A percentile compares a stretch with the other conserved stretches of the same genome.
Conservation (phyloP, 2,113 vertebrate genomes). For the Halichoeres trimaculatus region DNA sequence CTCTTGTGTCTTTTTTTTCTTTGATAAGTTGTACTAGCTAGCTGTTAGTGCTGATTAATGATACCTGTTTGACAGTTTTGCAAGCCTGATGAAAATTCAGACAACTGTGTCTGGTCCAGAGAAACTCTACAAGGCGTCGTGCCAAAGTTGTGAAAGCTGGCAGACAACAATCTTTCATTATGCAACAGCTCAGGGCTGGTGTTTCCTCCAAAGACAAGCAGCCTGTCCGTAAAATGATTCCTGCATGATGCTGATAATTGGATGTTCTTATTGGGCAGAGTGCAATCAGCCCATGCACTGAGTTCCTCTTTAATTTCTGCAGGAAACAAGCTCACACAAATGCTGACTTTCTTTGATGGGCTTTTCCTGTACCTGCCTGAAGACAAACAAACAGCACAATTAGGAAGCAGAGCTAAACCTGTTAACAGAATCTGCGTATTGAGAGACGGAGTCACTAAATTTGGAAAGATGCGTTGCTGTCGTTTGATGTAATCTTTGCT, state of each 20-base stretch:
- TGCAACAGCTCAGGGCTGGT: slow-evolving; percentile 26
- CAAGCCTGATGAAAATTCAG: slow-evolving; percentile 21
- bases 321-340: background rate
- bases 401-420: slow-evolving; percentile 22
- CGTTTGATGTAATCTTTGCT: slow-evolving; percentile 26
- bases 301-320: background rate
- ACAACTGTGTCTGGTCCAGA: slow-evolving; percentile 16
- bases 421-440: slow-evolving; percentile 21
- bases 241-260: background rate
- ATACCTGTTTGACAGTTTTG: background rate
- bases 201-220: slow-evolving; percentile 34
- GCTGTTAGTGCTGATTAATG: slow-evolving; percentile 19
- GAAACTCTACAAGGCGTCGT: slow-evolving; percentile 26
- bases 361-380: background rate
- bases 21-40: background rate
- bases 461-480: background rate
- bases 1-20: background rate
- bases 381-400: background rate
- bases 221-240: slow-evolving; percentile 15
- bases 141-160: slow-evolving; percentile 40
- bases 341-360: background rate
- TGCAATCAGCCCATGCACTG: background rate
- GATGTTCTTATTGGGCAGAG: background rate
- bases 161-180: slow-evolving; percentile 40
- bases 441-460: slow-evolving; percentile 25